Base-by-base conservation (phyloP, 2,888 invertebrate species). In the Eucera pruinosa region DNA sequence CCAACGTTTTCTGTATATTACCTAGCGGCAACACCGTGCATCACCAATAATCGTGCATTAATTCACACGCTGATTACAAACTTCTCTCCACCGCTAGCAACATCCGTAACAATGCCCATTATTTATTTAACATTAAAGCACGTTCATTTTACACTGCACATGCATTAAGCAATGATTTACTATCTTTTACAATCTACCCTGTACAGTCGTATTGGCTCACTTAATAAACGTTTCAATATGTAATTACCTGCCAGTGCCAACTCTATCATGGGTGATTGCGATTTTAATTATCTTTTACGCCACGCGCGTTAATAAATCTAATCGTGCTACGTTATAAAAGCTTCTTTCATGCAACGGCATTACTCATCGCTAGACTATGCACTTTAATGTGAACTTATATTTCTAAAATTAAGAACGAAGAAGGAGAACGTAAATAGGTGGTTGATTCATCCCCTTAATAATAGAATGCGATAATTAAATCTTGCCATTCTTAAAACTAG, bases 221-320 rank as follows among this genome's bases (percentile, higher is more conserved):
- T 76, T 76, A 62, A 76, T 68, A 30, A 52, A 57, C 50, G 48
- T n/a, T 62, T 61, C 55, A 55, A 57, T 62, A 45, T 18, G 41
- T 58, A 57, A 68, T 77, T 76, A 43, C 39, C 25, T 15, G 30
- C 11, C 36, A 50, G 7, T 48, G 61, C 67, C 75, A 43, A 23
- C 15, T 36, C 36, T 48, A 20, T 61, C 54, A 11, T 23, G n/a
- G n/a, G 33, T 47, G 75, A 62, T 52, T 33, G 45, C 30, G 27
- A 68, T 62, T 57, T 33, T 50, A 60, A 75, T 74, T 61, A 36
- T 41, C 20, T 13, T 20, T 39, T 30, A 50, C 18, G 33, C 15
- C 36, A 23, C 9, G 48, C 30, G n/a, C n/a, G 39, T 33, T 47
- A 54, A 69, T 77, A 60, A 65, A 76, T 69, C 30, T 52, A 0